These are phyloP conservation scores for Drosophila incognita DNA, from an alignment of 2,888 invertebrate genomes.

Conservation along the genomic window DNA sequence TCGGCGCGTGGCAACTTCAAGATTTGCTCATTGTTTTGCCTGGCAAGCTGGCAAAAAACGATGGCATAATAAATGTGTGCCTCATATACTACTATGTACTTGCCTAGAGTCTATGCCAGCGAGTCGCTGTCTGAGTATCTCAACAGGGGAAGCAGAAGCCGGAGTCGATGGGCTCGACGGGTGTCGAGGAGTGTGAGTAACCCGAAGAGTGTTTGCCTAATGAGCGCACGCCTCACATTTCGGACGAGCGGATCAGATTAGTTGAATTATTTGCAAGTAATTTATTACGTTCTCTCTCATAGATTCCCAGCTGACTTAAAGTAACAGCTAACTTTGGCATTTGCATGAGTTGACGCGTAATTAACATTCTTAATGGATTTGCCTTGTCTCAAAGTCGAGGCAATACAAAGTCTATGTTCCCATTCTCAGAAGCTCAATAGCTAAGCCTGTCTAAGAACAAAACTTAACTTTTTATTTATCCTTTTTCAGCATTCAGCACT, in stretches of 20 bases:
- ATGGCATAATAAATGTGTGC: conserved; percentile 72
- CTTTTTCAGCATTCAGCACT: conserved; percentile 14
- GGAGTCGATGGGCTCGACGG: neutral
- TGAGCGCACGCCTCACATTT: conserved; percentile 76
- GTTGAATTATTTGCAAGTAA: conserved; percentile 81
- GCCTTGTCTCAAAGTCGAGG: conserved; percentile 51
- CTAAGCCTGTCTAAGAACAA: neutral
- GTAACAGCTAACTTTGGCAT: conserved; percentile 29
- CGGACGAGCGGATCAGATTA: conserved; percentile 67
- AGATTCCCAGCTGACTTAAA: conserved; percentile 52
- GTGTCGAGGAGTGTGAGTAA: conserved; percentile 2
- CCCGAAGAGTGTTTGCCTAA: conserved; percentile 51
- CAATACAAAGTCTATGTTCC: neutral
- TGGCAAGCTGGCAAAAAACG: conserved; percentile 52
- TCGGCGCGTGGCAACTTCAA: conserved; percentile 72
- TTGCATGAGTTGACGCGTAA: conserved; percentile 60
- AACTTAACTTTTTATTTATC: conserved; percentile 10
- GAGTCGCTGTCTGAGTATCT: neutral
- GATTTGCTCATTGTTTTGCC: conserved; percentile 48
- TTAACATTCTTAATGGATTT: conserved; percentile 78
- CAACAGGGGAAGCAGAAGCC: neutral
- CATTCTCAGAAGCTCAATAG: neutral
- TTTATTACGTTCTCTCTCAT: conserved; percentile 75
- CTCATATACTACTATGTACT: conserved; percentile 56
- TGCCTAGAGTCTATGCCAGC: conserved; percentile 21